Base-by-base conservation (phyloP, 2,113 vertebrate genomes). In the Phocoena phocoena region DNA sequence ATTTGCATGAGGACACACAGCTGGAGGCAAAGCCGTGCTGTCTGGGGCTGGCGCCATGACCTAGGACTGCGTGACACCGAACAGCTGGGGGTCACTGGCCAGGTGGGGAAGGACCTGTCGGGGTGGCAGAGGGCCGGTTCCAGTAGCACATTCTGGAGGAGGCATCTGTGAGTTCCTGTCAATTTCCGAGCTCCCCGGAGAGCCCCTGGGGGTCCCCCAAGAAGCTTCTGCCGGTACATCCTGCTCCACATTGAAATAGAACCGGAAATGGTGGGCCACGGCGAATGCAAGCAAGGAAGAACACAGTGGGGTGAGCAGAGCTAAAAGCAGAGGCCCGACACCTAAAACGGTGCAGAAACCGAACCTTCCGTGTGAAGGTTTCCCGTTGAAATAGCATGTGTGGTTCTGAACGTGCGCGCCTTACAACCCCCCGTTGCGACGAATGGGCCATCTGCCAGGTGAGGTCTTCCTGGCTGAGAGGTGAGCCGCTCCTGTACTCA, bases 361-460 rank as follows among this genome's bases (percentile, higher is more conserved):
- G 6, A 53, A 17, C 53, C 5, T 14, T 0, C 20, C 3, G 73
- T 11, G 53, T 3, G 14, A 12, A 50, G 2, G 15, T 12, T 15
- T 4, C 3, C 7, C 0, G 1, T 0, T 8, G 33, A 36, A 15
- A n/a, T 0, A 1, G 6, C 1, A 0, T 0, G 23, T 12, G 33
- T 10, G 14, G 10, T 26, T 15, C 6, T 2, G 26, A 2, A 5
- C 0, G 41, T 2, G 67, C 89, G 0, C 2, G 38, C 68, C 50
- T 63, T 1, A 18, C 2, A 4, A 55, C 3, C 2, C 65, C 36
- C 12, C 2, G 0, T 20, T 18, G 36, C 67, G 2, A 8, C 0
- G 1, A 13, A 28, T 4, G 0, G 58, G 23, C 77, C 28, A 11
- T 1, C 3, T 0, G 31, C 60, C 67, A 25, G 8, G 1, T 0